These are phyloP conservation scores for Pachyuromys duprasi DNA, from an alignment of 2,797 vertebrate genomes.

Conservation along the genomic window DNA sequence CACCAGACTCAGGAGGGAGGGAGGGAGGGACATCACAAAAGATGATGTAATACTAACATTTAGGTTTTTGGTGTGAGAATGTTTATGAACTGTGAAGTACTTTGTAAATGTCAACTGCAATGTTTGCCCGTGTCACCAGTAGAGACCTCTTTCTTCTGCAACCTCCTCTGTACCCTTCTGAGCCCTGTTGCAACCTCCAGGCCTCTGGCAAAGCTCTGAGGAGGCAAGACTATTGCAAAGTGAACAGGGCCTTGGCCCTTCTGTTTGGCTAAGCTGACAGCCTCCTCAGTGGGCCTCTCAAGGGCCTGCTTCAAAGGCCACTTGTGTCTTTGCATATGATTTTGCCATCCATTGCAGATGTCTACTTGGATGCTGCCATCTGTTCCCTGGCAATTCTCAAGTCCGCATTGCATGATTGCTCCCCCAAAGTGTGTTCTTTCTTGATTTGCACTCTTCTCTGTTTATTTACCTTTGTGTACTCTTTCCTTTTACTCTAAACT, in stretches of 20 bases:
- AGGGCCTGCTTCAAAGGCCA: conserved; percentile 70
- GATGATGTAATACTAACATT: not conserved
- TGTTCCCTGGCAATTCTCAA: conserved; percentile 67
- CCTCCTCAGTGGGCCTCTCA: conserved; percentile 3
- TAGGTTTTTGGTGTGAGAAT: not conserved
- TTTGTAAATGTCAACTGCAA: not conserved
- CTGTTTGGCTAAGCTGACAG: conserved; percentile 30
- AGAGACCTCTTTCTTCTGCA: conserved; percentile 31
- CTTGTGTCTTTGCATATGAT: conserved; percentile 74
- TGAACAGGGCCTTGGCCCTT: not conserved
- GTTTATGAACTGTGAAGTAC: conserved; percentile 25
- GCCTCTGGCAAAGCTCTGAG: not conserved
- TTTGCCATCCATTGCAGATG: conserved; percentile 72
- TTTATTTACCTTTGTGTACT: not conserved
- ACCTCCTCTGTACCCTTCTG: not conserved
- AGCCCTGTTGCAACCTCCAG: not conserved
- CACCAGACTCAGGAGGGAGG: not conserved
- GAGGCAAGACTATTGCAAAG: not conserved
- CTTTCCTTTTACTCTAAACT: conserved; percentile 54
- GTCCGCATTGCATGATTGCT: conserved; percentile 57
- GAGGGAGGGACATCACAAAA: not conserved
- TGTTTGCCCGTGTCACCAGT: not conserved
- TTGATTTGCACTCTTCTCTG: conserved; percentile 40
- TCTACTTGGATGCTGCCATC: conserved; percentile 63
- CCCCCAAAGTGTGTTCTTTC: conserved; percentile 64